phyloP scores from a whole-genome alignment of 2,113 vertebrate genomes.

The Desmodus rotundus region DNA sequence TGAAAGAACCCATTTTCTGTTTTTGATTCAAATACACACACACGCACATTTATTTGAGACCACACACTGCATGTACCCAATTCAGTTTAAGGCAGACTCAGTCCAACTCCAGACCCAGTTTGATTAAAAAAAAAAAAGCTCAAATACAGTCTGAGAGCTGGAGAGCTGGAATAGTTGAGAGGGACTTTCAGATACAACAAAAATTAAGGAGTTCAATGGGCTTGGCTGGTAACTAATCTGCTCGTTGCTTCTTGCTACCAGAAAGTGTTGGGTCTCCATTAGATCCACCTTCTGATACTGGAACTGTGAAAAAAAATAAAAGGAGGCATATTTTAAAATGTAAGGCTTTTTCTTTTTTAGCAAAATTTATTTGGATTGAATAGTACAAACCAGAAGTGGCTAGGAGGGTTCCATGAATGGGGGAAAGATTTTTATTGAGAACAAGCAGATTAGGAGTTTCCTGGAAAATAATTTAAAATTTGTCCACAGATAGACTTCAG shows the following conservation, averaged over 20 bases:
- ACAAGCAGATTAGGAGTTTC: background rate
- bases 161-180: background rate
- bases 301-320: background rate
- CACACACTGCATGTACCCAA: background rate
- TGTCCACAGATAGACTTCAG: background rate
- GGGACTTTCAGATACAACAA: background rate
- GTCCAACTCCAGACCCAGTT: background rate
- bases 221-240: background rate
- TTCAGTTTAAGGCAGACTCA: background rate
- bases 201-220: background rate
- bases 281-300: background rate
- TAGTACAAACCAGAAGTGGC: background rate
- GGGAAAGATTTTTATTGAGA: background rate
- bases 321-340: background rate
- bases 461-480: background rate
- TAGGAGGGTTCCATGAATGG: background rate
- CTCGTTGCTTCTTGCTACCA: background rate
- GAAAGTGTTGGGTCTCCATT: background rate
- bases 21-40: background rate
- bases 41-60: background rate
- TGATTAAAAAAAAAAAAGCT: background rate
- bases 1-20: background rate
- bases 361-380: background rate
- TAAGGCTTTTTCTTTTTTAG: background rate
- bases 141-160: background rate